Evolutionary conservation across 2,797 vertebrate species (phyloP), one percentile per base, ranked within the genome.

Genomic region (Arrhamphus sclerolepis): DNA sequence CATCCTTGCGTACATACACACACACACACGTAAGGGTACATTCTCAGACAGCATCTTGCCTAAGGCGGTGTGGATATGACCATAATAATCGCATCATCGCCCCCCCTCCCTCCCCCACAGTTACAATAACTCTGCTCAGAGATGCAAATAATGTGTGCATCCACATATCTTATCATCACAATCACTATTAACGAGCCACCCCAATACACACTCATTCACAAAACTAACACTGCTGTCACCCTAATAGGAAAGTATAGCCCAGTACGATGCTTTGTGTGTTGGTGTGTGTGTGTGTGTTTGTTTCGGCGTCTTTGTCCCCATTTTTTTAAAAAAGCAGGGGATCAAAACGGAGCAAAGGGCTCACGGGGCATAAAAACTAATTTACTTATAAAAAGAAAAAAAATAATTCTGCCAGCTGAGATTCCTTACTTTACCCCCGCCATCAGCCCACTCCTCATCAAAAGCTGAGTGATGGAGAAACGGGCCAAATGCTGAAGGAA

Each of bases 111-210:
- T 67, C 71, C 63, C 68, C 63, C 31, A 48, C 53, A 65, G 89
- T 91, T 90, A 92, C 89, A 92, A 91, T 90, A 89, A 86, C 71
- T 81, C 83, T 89, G 91, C 83, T 90, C 87, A 88, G 82, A 85
- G 91, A 92, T 91, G 90, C 89, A 92, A 92, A 91, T 91, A 89
- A 92, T 92, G 81, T 76, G 83, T 84, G 88, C 70, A 87, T 90
- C 87, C 88, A 89, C 86, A 84, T 89, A 84, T 92, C 88, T 87
- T 90, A 92, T 91, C 90, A 91, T 89, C 86, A 75, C 87, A 91
- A 92, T 92, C 92, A 91, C 91, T 92, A 92, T 92, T 87, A 80
- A 75, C 46, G 66, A 84, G 79, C 74, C 54, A 69, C 48, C 57
- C 62, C 59, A 54, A 77, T 22, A 81, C 75, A 75, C 66, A 62